Conservation (phyloP, 2,888 invertebrate species). For the Strigamia crassipes region DNA sequence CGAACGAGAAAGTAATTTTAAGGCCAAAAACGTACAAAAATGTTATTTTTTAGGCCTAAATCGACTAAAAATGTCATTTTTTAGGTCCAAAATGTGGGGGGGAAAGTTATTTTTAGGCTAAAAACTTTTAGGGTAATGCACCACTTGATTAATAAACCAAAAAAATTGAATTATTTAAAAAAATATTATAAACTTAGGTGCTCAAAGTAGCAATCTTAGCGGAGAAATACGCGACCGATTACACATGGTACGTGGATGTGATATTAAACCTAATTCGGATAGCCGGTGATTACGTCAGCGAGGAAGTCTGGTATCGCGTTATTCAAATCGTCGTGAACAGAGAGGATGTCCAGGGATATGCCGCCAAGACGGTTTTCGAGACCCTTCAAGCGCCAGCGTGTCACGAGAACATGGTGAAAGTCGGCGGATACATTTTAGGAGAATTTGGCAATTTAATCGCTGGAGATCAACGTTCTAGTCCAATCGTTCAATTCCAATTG, state of each 20-base stretch:
- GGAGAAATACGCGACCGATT: slow-evolving; percentile 99
- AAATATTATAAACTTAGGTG: slow-evolving; percentile 65
- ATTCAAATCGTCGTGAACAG: slow-evolving; percentile 99
- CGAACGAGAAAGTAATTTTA: too few relatives aligned
- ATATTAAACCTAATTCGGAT: slow-evolving; percentile 98
- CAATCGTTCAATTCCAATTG: slow-evolving; percentile 95
- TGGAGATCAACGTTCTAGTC: slow-evolving; percentile 96
- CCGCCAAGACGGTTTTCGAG: slow-evolving; percentile 99
- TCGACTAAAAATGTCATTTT: too few relatives aligned
- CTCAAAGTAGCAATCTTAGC: slow-evolving; percentile 98
- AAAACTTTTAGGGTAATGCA: too few relatives aligned
- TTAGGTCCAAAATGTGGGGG: too few relatives aligned
- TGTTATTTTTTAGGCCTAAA: too few relatives aligned
- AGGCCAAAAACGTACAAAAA: too few relatives aligned
- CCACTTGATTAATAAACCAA: too few relatives aligned
- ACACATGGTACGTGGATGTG: slow-evolving; percentile 96
- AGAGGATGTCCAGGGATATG: slow-evolving; percentile 99
- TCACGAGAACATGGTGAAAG: slow-evolving; percentile 99
- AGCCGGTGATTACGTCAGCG: slow-evolving; percentile 99
- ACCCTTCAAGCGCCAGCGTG: slow-evolving; percentile 98
- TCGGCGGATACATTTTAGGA: slow-evolving; percentile 97
- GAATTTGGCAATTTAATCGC: slow-evolving; percentile 99
- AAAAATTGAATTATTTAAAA: too few relatives aligned
- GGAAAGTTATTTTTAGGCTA: too few relatives aligned
- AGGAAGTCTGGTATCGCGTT: slow-evolving; percentile 98